Base-by-base conservation (phyloP, 2,888 invertebrate species). In the Andricus curvator region DNA sequence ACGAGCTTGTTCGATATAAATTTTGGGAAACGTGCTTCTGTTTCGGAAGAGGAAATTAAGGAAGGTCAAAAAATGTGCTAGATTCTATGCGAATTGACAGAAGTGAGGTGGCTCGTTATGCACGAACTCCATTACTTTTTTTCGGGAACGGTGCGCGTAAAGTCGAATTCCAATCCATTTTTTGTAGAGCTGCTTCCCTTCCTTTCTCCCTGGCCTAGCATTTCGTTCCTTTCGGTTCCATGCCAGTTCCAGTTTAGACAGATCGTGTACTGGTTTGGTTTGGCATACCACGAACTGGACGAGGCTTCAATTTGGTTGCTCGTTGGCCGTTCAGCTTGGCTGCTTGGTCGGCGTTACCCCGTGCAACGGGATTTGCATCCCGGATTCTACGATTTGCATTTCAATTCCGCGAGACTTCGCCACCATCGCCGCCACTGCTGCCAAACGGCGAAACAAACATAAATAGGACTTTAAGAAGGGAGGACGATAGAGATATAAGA, bases 331-430 rank as follows among this genome's bases (percentile, higher is more conserved):
- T 87, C 85, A 83, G 85, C 85, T 83, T 85, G 86, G 86, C 85
- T 86, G 88, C 84, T 17, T 68, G 68, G 41, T 68, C 44, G 88
- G 90, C 90, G 90, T 90, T 91, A 91, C 89, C 88, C 89, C 88
- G 87, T 90, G 91, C 90, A 90, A 90, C 88, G 90, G 90, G 90
- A 92, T 92, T 92, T 92, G 92, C 92, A 92, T 92, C 90, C 88
- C 88, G 91, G 89, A 92, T 92, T 89, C 90, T 88, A 86, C 89
- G 90, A 92, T 92, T 92, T 92, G 92, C 92, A 92, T 92, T 92
- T 92, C 92, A 92, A 92, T 92, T 92, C 90, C 89, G 85, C 90
- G 88, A 89, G 89, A 89, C 89, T 90, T 88, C 88, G 88, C 88
- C 86, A 86, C 88, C 84, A 84, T 84, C 85, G 84, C 85, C 82